A percentile compares a stretch with the other conserved stretches of the same genome.
phyloP scores from a whole-genome alignment of 2,113 vertebrate species.

The Telmatochromis sp. region DNA sequence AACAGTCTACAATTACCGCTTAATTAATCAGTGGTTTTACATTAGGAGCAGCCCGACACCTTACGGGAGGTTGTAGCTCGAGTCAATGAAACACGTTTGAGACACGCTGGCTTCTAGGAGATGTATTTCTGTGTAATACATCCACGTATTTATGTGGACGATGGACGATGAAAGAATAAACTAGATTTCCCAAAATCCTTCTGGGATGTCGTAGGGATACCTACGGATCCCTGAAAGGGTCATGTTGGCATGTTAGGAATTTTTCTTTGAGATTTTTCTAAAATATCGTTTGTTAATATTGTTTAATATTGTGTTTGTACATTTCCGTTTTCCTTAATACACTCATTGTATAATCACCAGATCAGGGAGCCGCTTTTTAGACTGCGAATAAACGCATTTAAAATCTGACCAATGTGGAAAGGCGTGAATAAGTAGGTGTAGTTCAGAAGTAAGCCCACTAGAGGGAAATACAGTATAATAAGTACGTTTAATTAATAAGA shows the following conservation, averaged over 20 bases:
- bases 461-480: background rate
- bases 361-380: background rate
- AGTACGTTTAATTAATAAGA: background rate
- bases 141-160: background rate
- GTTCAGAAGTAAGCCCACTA: background rate
- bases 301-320: background rate
- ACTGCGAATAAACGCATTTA: background rate
- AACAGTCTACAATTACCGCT: background rate
- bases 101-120: constrained; percentile 23
- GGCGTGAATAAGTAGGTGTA: background rate
- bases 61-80: background rate
- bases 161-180: background rate
- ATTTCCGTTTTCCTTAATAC: background rate
- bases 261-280: background rate
- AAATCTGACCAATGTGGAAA: background rate
- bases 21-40: background rate
- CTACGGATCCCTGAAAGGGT: background rate
- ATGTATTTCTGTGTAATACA: background rate
- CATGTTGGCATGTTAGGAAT: background rate
- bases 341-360: background rate
- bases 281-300: background rate
- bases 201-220: background rate
- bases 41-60: background rate
- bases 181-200: constrained; percentile 41
- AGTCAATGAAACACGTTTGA: background rate